Evolutionary conservation across 2,797 vertebrate genomes (phyloP).

Genomic region (Amblyraja radiata): DNA sequence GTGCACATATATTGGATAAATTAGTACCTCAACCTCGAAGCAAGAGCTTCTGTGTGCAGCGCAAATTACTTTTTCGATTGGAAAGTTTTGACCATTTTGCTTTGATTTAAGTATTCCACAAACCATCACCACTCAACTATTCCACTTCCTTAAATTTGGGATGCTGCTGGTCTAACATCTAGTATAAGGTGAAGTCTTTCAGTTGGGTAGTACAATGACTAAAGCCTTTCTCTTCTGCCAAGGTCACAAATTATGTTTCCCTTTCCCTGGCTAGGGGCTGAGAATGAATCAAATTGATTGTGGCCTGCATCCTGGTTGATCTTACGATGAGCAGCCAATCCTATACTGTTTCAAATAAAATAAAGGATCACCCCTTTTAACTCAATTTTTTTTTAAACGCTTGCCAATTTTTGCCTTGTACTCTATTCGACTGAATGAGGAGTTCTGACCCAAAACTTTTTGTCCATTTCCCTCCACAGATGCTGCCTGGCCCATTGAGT

Average conservation of each 20-base stretch:
- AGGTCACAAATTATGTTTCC: neutral
- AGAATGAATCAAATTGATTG: neutral
- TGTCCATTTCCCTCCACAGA: no score
- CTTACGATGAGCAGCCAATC: no score
- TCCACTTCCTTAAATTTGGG: neutral
- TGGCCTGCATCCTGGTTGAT: neutral
- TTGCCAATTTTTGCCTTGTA: no score
- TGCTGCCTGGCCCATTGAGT: no score
- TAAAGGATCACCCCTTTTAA: neutral
- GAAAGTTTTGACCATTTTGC: neutral
- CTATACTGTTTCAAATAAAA: neutral
- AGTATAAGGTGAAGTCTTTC: neutral
- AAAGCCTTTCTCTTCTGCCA: neutral
- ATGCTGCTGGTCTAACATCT: neutral
- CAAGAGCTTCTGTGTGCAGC: neutral
- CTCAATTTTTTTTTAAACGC: neutral
- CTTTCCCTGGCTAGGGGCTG: neutral
- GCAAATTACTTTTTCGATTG: neutral
- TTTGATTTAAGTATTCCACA: neutral
- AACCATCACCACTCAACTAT: neutral
- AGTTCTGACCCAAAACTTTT: no score
- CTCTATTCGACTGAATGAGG: no score
- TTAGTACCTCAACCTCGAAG: neutral
- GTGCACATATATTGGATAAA: neutral
- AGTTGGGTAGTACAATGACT: neutral